These are phyloP conservation scores for Phoebastria nigripes DNA, from an alignment of 2,797 vertebrate genomes.

Conservation along the genomic window DNA sequence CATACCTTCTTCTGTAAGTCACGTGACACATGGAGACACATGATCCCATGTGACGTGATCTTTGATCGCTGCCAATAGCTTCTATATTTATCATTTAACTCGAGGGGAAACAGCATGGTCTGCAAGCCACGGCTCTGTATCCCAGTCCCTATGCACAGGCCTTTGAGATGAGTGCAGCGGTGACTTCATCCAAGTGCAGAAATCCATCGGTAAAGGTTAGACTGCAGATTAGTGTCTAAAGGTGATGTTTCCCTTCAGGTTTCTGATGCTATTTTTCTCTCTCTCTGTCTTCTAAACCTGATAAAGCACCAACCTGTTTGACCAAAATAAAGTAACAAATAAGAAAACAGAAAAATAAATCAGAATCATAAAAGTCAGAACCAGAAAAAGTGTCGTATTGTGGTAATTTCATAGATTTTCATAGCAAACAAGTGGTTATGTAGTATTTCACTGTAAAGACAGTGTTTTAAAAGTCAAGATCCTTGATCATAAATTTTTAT, in stretches of 20 bases:
- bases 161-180: background rate
- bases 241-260: background rate
- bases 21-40: accelerated
- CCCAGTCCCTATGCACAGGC: background rate
- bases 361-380: background rate
- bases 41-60: background rate
- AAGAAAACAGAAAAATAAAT: background rate
- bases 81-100: background rate
- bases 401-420: background rate
- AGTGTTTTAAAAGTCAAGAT: background rate
- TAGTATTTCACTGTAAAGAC: background rate
- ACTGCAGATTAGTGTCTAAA: background rate
- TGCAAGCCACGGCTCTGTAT: background rate
- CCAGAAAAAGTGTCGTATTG: background rate
- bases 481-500: background rate
- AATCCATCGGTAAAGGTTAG: background rate
- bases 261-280: background rate
- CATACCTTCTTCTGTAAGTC: background rate
- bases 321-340: background rate
- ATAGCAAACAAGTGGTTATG: background rate
- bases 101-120: background rate
- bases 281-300: background rate
- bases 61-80: background rate
- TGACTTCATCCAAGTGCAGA: background rate
- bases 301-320: background rate